These are phyloP conservation scores for Ardeotis arabs DNA, from an alignment of 2,113 vertebrate species.

Conservation along the genomic window DNA sequence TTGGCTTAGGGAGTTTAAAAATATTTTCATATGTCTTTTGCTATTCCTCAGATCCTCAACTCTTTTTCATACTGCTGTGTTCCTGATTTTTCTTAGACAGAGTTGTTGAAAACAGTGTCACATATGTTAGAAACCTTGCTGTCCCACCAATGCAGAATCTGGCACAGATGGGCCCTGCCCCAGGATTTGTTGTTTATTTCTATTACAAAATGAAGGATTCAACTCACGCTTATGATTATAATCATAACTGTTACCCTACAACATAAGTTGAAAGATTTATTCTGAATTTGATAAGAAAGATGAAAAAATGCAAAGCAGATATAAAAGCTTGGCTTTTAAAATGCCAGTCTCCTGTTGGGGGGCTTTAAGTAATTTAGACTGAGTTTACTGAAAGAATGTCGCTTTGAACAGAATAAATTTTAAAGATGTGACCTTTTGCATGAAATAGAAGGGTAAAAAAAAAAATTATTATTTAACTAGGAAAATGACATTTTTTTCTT, in stretches of 20 bases:
- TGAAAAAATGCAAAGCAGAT: neutral
- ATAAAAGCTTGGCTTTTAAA: neutral
- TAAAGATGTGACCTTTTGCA: fast-evolving
- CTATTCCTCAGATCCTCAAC: neutral
- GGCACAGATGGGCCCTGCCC: neutral
- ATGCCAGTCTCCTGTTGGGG: neutral
- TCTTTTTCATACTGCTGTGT: fast-evolving
- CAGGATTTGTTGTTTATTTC: neutral
- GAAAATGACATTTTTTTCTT: neutral
- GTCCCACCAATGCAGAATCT: neutral
- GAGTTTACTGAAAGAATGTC: neutral
- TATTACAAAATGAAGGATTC: neutral
- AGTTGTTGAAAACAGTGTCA: neutral
- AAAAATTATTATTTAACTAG: neutral
- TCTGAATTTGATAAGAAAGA: neutral
- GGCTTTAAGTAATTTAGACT: neutral
- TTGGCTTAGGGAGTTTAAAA: neutral
- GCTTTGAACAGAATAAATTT: neutral
- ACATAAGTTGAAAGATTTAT: neutral
- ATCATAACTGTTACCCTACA: neutral
- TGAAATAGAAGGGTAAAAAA: neutral
- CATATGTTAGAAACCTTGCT: neutral
- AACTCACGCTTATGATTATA: neutral
- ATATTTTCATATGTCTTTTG: neutral
- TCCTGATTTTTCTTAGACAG: neutral